These are phyloP conservation scores for Lithophane semibrunnea DNA, from an alignment of 2,888 invertebrate species.

Conservation along the genomic window DNA sequence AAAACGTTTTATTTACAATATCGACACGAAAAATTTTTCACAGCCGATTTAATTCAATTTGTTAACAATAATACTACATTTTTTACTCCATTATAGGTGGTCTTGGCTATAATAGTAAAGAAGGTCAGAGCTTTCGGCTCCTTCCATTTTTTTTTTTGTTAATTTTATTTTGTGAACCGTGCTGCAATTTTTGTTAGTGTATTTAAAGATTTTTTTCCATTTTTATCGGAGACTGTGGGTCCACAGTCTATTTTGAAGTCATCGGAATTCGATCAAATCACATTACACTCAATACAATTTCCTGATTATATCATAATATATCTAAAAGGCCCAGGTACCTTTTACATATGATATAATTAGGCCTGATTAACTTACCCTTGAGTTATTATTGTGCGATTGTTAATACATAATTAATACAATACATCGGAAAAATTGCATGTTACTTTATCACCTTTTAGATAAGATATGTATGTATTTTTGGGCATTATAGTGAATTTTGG, in stretches of 20 bases:
- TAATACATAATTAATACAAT: too few relatives aligned
- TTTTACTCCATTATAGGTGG: constrained; percentile 80
- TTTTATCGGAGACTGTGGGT: not conserved
- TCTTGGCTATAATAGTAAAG: constrained; percentile 67
- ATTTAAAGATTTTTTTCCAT: constrained; percentile 20
- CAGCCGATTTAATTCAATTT: constrained; percentile 87
- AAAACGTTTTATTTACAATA: constrained; percentile 71
- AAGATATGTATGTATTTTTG: not conserved
- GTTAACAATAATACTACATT: constrained; percentile 79
- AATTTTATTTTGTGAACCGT: constrained; percentile 10
- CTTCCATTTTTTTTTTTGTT: constrained; percentile 24
- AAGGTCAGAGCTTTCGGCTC: constrained; percentile 46
- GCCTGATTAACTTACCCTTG: not conserved
- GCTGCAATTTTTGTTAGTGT: constrained; percentile 14
- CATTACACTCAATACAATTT: not conserved
- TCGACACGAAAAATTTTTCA: constrained; percentile 77
- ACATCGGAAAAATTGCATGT: not conserved
- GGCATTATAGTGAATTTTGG: constrained; percentile 21
- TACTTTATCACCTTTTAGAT: not conserved
- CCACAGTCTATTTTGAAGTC: not conserved
- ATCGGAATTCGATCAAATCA: not conserved
- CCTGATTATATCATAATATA: not conserved
- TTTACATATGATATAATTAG: not conserved
- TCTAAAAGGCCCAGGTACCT: too few relatives aligned
- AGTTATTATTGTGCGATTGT: not conserved